Base-by-base conservation (phyloP, 2,888 invertebrate species). In the Mythimna albipuncta region DNA sequence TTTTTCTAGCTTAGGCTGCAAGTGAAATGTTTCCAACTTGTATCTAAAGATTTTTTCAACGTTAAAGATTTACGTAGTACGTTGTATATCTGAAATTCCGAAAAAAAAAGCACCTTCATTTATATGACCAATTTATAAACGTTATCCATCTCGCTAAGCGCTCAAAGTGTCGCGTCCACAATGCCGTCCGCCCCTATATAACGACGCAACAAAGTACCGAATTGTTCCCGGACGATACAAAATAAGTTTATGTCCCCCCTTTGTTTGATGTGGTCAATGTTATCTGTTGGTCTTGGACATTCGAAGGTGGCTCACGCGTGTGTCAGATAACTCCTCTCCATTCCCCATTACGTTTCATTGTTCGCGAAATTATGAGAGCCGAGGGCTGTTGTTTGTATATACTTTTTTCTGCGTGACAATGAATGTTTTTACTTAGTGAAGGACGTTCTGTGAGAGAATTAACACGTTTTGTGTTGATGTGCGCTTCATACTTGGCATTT, bases 181-280 rank as follows among this genome's bases (percentile, higher is more conserved):
- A 84, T 82, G 76, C 75, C 75, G 70, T 64, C 69, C 78, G 77
- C 81, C 83, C 86, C 75, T 85, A 85, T 85, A 82, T 80, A 77
- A 81, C 79, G 86, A 82, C 78, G 85, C 86, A 89, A 92, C 91
- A 91, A 91, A 90, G 92, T 94, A 91, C 88, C 88, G 88, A 91
- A 93, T 92, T 92, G 90, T 91, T 88, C 87, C 84, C 86, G 86
- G 89, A 74, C 89, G 91, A 93, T 93, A 94, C 94, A 93, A 94
- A 94, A 94, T 94, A 94, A 95, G 94, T 95, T 94, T 94, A 94
- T 93, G 90, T 80, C 80, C 77, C 72, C 70, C 91, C 91, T 93
- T 94, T 95, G 94, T 94, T 91, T 92, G 93, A 88, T 88, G 91
- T 91, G 91, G 93, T 92, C 94, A 92, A 91, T 92, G 92, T 93